phyloP scores from a whole-genome alignment of 2,113 vertebrate genomes.

The Pycnonotus jocosus region DNA sequence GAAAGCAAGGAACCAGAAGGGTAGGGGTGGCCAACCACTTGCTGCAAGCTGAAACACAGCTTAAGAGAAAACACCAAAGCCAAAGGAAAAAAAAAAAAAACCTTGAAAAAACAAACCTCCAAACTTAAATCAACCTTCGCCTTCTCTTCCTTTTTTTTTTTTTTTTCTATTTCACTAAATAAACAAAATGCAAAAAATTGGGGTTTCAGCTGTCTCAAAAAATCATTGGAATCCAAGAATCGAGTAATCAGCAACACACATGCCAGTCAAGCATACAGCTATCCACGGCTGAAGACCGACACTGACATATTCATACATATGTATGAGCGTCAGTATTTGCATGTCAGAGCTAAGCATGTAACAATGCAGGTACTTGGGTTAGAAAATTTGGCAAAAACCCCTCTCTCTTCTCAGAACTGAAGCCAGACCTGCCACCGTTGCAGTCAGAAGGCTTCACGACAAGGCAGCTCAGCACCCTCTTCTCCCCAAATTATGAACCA shows the following conservation, averaged over 20 bases:
- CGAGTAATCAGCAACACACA: slow-evolving; percentile 59
- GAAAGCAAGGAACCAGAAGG: slow-evolving; percentile 69
- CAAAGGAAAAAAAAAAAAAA: slow-evolving; percentile 4
- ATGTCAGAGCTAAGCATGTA: slow-evolving; percentile 63
- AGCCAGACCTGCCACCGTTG: slow-evolving; percentile 26
- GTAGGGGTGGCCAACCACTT: slow-evolving; percentile 71
- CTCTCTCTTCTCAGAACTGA: slow-evolving; percentile 40
- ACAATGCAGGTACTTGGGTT: slow-evolving; percentile 62
- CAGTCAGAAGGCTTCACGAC: slow-evolving; percentile 1
- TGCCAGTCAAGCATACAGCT: slow-evolving; percentile 64
- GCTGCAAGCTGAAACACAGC: slow-evolving; percentile 68
- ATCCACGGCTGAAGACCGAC: slow-evolving; percentile 59
- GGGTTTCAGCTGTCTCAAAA: slow-evolving; percentile 52
- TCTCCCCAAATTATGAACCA: background rate
- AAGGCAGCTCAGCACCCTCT: background rate
- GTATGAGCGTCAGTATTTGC: slow-evolving; percentile 59
- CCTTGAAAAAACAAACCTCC: slow-evolving; percentile 37
- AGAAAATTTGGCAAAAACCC: slow-evolving; percentile 55
- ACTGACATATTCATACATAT: slow-evolving; percentile 65
- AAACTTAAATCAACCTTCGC: slow-evolving; percentile 56
- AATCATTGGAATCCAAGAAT: slow-evolving; percentile 53
- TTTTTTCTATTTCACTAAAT: slow-evolving; percentile 25
- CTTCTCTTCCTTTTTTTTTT: background rate
- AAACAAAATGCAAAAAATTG: slow-evolving; percentile 54
- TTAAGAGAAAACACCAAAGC: slow-evolving; percentile 64